Evolutionary conservation across 2,113 vertebrate genomes (phyloP).

Genomic region (Hippocampus comes): DNA sequence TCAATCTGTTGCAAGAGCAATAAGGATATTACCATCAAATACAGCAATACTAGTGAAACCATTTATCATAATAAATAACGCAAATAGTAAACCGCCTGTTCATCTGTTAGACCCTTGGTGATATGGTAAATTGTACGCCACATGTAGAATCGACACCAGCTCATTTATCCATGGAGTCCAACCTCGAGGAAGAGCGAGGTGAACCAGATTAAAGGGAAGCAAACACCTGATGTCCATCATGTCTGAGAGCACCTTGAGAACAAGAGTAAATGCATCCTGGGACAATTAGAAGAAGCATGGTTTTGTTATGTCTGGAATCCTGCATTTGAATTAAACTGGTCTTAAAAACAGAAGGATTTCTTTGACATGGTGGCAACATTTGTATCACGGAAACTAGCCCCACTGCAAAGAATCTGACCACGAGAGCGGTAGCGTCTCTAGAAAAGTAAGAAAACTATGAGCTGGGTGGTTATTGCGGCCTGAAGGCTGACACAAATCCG

Average conservation of each 20-base stretch:
- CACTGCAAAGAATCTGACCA: slow-evolving; percentile 25
- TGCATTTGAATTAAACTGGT: neutral
- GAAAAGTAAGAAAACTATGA: slow-evolving; percentile 29
- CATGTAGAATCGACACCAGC: slow-evolving; percentile 33
- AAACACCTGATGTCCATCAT: slow-evolving; percentile 52
- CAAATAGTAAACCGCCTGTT: slow-evolving; percentile 56
- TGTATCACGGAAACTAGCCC: neutral
- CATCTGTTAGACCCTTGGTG: slow-evolving; percentile 49
- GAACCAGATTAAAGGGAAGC: slow-evolving; percentile 70
- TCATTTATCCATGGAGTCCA: slow-evolving; percentile 40
- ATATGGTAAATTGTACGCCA: slow-evolving; percentile 56
- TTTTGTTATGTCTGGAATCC: slow-evolving; percentile 34
- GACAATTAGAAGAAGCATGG: slow-evolving; percentile 20
- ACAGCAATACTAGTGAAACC: slow-evolving; percentile 66
- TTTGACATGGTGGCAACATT: neutral
- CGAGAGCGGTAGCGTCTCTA: slow-evolving; percentile 47
- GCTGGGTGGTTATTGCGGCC: slow-evolving; percentile 30
- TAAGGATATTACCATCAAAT: slow-evolving; percentile 71
- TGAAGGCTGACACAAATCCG: slow-evolving; percentile 4
- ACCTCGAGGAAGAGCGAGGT: slow-evolving; percentile 45
- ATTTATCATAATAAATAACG: slow-evolving; percentile 72
- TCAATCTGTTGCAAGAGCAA: slow-evolving; percentile 64
- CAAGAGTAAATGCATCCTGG: slow-evolving; percentile 40
- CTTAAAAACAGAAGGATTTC: neutral
- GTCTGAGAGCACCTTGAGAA: slow-evolving; percentile 58